A percentile compares a stretch with the other conserved stretches of the same genome.
phyloP scores from a whole-genome alignment of 2,113 vertebrate species.

The Bothrops jararaca region DNA sequence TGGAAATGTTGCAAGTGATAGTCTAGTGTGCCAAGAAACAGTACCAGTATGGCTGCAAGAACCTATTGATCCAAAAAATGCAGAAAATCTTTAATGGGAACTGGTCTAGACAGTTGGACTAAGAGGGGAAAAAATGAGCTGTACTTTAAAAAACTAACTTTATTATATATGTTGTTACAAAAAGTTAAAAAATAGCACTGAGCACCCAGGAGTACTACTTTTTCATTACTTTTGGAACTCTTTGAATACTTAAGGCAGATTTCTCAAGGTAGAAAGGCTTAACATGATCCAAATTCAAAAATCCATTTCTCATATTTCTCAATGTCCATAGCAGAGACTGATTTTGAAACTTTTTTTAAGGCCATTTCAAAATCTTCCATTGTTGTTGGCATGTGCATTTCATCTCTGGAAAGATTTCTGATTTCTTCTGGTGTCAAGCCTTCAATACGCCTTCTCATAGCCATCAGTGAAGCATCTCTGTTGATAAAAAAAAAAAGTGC shows the following conservation, averaged over 20 bases:
- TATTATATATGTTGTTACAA: conserved; percentile 70
- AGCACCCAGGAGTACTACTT: conserved; percentile 61
- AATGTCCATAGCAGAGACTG: conserved; percentile 90
- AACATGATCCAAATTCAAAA: conserved; percentile 95
- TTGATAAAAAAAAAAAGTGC: background rate
- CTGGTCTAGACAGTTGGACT: background rate
- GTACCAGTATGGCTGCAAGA: background rate
- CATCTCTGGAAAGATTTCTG: conserved; percentile 90
- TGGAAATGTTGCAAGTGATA: background rate
- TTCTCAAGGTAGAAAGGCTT: conserved; percentile 60
- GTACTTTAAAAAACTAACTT: conserved; percentile 65
- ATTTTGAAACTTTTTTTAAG: conserved; percentile 95
- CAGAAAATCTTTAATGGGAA: background rate
- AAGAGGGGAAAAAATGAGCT: conserved; percentile 32
- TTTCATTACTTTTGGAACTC: conserved; percentile 62
- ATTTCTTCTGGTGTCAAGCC: conserved; percentile 96
- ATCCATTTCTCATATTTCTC: conserved; percentile 98
- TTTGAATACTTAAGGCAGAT: conserved; percentile 62
- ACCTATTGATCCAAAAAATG: background rate
- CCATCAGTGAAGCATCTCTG: conserved; percentile 97
- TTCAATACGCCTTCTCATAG: conserved; percentile 96
- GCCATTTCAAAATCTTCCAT: conserved; percentile 97
- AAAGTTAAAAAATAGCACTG: conserved; percentile 72
- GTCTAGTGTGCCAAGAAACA: background rate
- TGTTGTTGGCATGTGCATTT: conserved; percentile 99